Percentiles rank a stretch among this genome's conserved stretches.
phyloP scores from a whole-genome alignment of 2,797 vertebrate genomes.

The Rousettus madagascariensis region DNA sequence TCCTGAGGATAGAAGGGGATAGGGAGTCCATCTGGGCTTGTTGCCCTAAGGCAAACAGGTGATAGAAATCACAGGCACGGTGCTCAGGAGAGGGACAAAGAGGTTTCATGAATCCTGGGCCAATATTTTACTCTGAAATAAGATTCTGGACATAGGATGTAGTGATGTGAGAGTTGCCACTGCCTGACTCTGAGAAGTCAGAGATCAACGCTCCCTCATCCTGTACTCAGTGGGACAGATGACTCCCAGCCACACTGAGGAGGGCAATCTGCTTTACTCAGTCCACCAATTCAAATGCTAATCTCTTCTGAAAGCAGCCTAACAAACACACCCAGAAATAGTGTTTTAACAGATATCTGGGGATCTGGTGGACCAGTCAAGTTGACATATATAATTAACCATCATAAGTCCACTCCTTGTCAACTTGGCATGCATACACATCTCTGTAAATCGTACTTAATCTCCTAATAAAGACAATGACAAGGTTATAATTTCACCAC shows the following conservation, averaged over 20 bases:
- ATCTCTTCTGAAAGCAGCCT: not conserved
- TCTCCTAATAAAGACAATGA: not conserved
- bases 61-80: not conserved
- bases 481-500: not conserved
- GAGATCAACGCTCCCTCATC: not conserved
- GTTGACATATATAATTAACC: not conserved
- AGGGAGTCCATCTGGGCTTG: too few relatives aligned
- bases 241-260: too few relatives aligned
- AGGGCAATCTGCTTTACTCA: not conserved
- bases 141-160: not conserved
- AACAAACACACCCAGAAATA: not conserved
- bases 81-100: not conserved
- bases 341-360: not conserved
- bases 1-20: too few relatives aligned
- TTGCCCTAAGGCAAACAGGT: not conserved
- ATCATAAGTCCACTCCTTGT: not conserved
- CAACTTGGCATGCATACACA: not conserved
- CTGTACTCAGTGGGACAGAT: not conserved
- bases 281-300: not conserved
- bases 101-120: not conserved
- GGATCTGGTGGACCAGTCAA: not conserved
- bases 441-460: not conserved
- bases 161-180: not conserved
- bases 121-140: not conserved
- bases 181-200: not conserved